These are phyloP conservation scores for Okapia johnstoni DNA, from an alignment of 2,113 vertebrate genomes.

Conservation along the genomic window DNA sequence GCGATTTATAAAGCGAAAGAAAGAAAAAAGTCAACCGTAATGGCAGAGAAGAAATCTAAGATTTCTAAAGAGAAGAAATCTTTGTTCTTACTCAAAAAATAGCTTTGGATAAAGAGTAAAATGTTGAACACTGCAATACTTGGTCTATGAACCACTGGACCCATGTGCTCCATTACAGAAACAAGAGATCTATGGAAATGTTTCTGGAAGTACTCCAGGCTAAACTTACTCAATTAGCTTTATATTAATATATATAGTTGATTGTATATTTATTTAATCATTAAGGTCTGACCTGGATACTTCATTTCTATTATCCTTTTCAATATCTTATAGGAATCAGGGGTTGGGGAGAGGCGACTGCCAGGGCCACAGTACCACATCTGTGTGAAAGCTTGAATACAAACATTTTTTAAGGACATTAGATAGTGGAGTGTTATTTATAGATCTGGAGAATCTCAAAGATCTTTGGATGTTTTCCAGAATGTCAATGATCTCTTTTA, in stretches of 20 bases:
- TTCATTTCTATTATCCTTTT: background rate
- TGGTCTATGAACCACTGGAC: background rate
- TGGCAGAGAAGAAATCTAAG: background rate
- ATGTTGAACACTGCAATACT: background rate
- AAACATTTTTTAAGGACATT: background rate
- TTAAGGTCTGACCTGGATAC: background rate
- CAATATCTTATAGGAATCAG: background rate
- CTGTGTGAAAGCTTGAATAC: background rate
- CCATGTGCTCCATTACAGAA: background rate
- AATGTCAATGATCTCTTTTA: background rate
- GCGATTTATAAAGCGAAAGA: background rate
- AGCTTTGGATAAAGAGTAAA: background rate
- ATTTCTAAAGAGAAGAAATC: background rate
- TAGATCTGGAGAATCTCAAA: background rate
- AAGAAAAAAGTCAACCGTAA: background rate
- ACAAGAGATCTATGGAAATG: background rate
- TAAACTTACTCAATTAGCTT: background rate
- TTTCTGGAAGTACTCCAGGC: background rate
- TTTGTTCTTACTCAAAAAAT: background rate
- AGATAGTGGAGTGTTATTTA: background rate
- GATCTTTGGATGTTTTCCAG: background rate
- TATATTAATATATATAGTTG: background rate
- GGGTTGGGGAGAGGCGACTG: background rate
- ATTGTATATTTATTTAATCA: background rate
- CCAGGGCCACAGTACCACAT: background rate